phyloP scores from a whole-genome alignment of 2,888 invertebrate species.

The Eristalinus sepulchralis region DNA sequence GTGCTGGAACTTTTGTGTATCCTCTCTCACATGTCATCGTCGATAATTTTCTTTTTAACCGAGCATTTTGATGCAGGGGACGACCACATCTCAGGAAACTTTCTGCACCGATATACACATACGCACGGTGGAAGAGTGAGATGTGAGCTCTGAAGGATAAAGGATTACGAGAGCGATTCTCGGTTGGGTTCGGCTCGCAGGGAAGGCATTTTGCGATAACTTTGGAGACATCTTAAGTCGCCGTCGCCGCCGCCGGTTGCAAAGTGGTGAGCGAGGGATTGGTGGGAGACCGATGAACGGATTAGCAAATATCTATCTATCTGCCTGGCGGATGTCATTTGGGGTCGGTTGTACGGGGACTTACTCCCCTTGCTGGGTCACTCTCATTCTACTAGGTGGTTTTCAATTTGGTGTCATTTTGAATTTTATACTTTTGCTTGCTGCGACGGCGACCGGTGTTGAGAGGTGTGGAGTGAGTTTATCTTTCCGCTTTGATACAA shows the following conservation, averaged over 20 bases:
- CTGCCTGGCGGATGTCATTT: constrained; percentile 56
- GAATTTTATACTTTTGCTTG: constrained; percentile 21
- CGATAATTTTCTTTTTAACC: constrained; percentile 69
- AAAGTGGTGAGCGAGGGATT: background rate
- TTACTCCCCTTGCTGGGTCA: constrained; percentile 41
- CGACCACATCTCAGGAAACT: constrained; percentile 68
- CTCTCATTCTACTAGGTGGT: constrained; percentile 15
- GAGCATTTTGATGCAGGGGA: constrained; percentile 69
- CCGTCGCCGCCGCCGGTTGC: background rate
- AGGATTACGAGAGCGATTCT: constrained; percentile 57
- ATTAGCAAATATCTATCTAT: constrained; percentile 56
- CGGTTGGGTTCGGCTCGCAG: constrained; percentile 12
- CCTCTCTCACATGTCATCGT: constrained; percentile 66
- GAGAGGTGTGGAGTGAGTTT: constrained; percentile 16
- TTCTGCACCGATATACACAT: constrained; percentile 18
- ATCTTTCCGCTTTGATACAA: constrained; percentile 6
- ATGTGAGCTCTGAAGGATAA: constrained; percentile 22
- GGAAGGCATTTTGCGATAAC: constrained; percentile 55
- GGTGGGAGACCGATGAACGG: constrained; percentile 9
- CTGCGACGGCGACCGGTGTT: background rate
- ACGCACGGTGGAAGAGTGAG: background rate
- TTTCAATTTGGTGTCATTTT: constrained; percentile 39
- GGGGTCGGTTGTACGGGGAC: constrained; percentile 43
- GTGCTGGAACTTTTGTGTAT: constrained; percentile 43
- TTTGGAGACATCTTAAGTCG: constrained; percentile 69